These are phyloP conservation scores for Agrochola lychnidis DNA, from an alignment of 2,888 invertebrate genomes.

Conservation along the genomic window DNA sequence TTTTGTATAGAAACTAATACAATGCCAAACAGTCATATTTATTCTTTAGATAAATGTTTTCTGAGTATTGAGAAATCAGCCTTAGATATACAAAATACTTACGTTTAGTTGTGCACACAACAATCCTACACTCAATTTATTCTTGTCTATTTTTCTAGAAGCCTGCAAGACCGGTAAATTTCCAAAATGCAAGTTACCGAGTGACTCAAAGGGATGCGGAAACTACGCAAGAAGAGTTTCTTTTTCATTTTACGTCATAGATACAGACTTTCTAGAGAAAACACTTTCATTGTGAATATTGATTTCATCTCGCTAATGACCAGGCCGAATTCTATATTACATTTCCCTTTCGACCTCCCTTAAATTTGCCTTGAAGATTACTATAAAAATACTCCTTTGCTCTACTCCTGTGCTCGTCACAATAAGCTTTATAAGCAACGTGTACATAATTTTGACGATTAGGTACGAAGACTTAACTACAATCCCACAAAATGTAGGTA, in stretches of 20 bases:
- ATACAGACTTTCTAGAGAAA: background rate
- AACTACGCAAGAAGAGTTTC: slow-evolving; percentile 14
- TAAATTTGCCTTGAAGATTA: background rate
- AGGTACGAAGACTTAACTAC: too few species aligned
- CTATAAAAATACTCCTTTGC: background rate
- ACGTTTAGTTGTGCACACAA: background rate
- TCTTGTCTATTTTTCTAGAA: background rate
- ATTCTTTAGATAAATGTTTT: too few species aligned
- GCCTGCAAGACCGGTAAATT: background rate
- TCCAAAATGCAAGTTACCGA: slow-evolving; percentile 19
- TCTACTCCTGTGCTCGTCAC: background rate
- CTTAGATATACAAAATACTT: background rate
- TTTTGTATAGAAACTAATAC: too few species aligned
- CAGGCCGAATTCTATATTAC: background rate
- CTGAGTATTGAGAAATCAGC: too few species aligned
- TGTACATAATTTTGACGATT: too few species aligned
- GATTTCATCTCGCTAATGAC: background rate
- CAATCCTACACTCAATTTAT: background rate
- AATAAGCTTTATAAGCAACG: background rate
- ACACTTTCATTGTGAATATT: slow-evolving; percentile 22
- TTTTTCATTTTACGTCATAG: background rate
- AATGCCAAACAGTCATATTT: too few species aligned
- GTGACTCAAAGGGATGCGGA: slow-evolving; percentile 11
- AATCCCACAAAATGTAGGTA: too few species aligned
- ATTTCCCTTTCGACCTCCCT: background rate